Evolutionary conservation across 2,888 invertebrate species (phyloP).

Genomic region (Melinaea marsaeus): DNA sequence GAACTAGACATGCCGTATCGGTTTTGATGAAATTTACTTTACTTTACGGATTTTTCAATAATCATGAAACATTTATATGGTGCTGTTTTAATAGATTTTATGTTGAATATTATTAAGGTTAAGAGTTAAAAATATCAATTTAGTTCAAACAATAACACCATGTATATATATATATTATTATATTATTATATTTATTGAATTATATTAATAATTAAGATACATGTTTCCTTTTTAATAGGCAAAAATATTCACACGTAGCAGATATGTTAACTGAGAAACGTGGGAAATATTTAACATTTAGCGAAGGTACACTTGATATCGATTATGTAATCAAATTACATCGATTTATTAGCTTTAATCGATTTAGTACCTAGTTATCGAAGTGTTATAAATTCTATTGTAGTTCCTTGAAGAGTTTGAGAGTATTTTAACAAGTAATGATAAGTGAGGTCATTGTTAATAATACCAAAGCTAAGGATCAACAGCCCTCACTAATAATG

Average conservation of each 20-base stretch:
- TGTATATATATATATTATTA: too few relatives aligned
- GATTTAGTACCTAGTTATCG: constrained; percentile 1
- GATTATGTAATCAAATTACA: constrained; percentile 17
- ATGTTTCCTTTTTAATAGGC: constrained; percentile 1
- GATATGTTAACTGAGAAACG: constrained; percentile 13
- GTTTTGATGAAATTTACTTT: constrained; percentile 2
- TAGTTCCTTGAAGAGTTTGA: not conserved
- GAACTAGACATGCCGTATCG: not conserved
- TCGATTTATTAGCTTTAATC: constrained; percentile 16
- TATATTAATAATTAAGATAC: not conserved
- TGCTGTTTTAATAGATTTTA: too few relatives aligned
- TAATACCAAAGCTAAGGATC: constrained; percentile 22
- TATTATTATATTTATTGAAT: not conserved
- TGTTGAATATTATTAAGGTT: too few relatives aligned
- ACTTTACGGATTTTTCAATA: constrained; percentile 12
- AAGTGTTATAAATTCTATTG: too few relatives aligned
- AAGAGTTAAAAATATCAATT: too few relatives aligned
- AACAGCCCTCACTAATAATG: constrained; percentile 22
- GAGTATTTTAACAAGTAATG: not conserved
- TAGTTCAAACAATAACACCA: too few relatives aligned
- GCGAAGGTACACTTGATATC: constrained; percentile 12
- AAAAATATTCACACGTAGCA: constrained; percentile 23
- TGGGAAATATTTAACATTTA: constrained; percentile 24
- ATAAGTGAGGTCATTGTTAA: constrained; percentile 2
- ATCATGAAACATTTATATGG: too few relatives aligned